Base-by-base conservation (phyloP, 2,888 invertebrate species). In the Teleogryllus oceanicus region DNA sequence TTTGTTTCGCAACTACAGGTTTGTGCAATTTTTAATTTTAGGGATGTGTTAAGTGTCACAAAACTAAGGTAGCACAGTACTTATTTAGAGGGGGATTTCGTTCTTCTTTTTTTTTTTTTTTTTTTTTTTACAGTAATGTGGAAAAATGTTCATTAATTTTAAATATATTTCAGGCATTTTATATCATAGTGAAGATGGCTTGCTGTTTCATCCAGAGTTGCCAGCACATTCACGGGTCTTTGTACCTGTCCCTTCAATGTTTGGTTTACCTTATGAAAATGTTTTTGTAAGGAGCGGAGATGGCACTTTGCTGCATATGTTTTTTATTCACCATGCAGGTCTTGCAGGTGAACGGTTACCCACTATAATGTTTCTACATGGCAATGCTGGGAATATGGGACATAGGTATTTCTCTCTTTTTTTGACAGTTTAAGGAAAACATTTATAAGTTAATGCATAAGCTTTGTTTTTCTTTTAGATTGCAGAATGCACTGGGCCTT, bases 361-460 rank as follows among this genome's bases (percentile, higher is more conserved):
- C 0, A 97, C 97, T 13, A 89, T 98, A 85, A 88, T 98, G 78
- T 97, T 95, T 88, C 92, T 98, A 83, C 98, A 98, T 89, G 98
- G 98, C 11, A 98, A 98, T 91, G 98, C 98, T 79, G 98, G 98
- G 18, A 98, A 98, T 86, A 96, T 98, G 91, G 98, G 98, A 0
- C 97, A 98, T 86, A 92, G 94, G 92, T 92, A 82, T 84, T 84
- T 50, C 37, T 37, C 37, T 37, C 37, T 37, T 37, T 37, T 37
- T 37, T 1, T 37, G 37, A 37, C 37, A 37, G 37, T 37, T 37
- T 37, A 5, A 37, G 5, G 37, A 37, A 37, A 37, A 37, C 37
- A 37, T 37, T 37, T 37, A 8, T 37, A 37, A 37, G 37, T 5
- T 37, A 37, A 37, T 37, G 8, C 37, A 8, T 37, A 37, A 37